phyloP scores from a whole-genome alignment of 2,888 invertebrate genomes.

The Hemistola chrysoprasaria region DNA sequence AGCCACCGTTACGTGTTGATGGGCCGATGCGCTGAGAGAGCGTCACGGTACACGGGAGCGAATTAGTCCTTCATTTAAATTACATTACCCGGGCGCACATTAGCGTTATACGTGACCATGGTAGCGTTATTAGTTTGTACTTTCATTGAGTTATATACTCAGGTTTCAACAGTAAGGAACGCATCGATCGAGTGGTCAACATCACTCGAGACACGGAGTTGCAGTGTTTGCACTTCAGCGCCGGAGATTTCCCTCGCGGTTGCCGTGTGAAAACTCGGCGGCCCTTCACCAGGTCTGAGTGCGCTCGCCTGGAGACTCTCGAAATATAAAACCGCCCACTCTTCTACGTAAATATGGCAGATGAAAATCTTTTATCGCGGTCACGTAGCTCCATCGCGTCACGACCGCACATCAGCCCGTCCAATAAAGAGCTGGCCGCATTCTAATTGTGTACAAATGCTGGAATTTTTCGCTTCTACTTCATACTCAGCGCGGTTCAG shows the following conservation, averaged over 20 bases:
- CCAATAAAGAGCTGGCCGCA: conserved; percentile 75
- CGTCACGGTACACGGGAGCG: conserved; percentile 76
- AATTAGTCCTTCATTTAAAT: conserved; percentile 80
- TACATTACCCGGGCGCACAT: conserved; percentile 68
- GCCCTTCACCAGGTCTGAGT: conserved; percentile 51
- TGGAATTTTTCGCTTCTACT: conserved; percentile 67
- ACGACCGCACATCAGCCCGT: conserved; percentile 78
- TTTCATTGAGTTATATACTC: conserved; percentile 51
- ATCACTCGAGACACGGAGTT: conserved; percentile 42
- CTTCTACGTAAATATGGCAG: conserved; percentile 80
- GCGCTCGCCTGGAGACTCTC: conserved; percentile 66
- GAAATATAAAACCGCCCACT: conserved; percentile 80
- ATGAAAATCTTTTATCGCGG: conserved; percentile 82
- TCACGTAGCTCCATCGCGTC: conserved; percentile 78
- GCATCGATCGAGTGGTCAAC: conserved; percentile 54
- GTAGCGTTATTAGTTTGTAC: conserved; percentile 51
- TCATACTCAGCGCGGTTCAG: conserved; percentile 49
- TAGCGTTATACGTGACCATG: conserved; percentile 60
- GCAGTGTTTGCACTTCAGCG: conserved; percentile 35
- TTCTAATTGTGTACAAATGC: conserved; percentile 76
- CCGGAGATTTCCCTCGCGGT: conserved; percentile 55
- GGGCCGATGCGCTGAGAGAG: conserved; percentile 70
- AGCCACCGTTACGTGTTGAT: conserved; percentile 79
- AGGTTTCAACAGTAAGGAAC: conserved; percentile 36
- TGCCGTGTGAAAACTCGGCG: conserved; percentile 74